A percentile compares a stretch with the other conserved stretches of the same genome.
Evolutionary conservation across 53 echinoderm and acorn worm species (phyloP).

Genomic region (Hippasteria phrygiana): DNA sequence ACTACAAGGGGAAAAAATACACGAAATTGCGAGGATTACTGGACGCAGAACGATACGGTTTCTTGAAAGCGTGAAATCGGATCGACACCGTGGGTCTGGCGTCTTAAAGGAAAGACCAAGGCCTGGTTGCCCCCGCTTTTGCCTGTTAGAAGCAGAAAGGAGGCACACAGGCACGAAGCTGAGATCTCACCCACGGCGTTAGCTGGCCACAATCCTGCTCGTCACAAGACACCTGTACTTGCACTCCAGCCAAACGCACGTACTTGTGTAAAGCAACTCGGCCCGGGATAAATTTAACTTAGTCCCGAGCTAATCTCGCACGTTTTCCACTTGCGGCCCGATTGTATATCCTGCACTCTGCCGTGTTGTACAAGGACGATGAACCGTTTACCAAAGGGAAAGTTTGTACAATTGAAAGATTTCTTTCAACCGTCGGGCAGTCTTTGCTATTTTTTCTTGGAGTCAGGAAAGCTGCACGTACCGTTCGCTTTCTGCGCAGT

Average conservation of each 20-base stretch:
- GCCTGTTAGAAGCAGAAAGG: constrained; percentile 31
- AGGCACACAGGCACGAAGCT: constrained; percentile 36
- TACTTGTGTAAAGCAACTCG: constrained; percentile 66
- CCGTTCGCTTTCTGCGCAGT: neutral
- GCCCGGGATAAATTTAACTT: constrained; percentile 65
- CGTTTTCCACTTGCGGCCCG: constrained; percentile 57
- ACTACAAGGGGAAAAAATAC: constrained; percentile 39
- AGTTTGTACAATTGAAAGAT: constrained; percentile 58
- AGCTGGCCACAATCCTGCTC: constrained; percentile 40
- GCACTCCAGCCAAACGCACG: constrained; percentile 58
- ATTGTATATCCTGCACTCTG: constrained; percentile 61
- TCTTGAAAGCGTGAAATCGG: constrained; percentile 63
- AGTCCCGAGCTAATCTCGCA: constrained; percentile 52
- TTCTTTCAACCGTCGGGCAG: constrained; percentile 13
- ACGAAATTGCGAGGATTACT: constrained; percentile 61
- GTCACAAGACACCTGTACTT: constrained; percentile 58
- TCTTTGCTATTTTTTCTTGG: constrained; percentile 10
- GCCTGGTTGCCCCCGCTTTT: constrained; percentile 31
- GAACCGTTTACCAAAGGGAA: constrained; percentile 44
- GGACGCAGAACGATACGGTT: constrained; percentile 58
- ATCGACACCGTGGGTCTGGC: constrained; percentile 47
- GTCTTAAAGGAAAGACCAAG: constrained; percentile 40
- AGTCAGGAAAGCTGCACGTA: constrained; percentile 17
- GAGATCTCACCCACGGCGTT: constrained; percentile 59
- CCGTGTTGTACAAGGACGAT: constrained; percentile 53